phyloP scores from a whole-genome alignment of 1,140 invertebrate genomes.

The Bradysia coprophila region DNA sequence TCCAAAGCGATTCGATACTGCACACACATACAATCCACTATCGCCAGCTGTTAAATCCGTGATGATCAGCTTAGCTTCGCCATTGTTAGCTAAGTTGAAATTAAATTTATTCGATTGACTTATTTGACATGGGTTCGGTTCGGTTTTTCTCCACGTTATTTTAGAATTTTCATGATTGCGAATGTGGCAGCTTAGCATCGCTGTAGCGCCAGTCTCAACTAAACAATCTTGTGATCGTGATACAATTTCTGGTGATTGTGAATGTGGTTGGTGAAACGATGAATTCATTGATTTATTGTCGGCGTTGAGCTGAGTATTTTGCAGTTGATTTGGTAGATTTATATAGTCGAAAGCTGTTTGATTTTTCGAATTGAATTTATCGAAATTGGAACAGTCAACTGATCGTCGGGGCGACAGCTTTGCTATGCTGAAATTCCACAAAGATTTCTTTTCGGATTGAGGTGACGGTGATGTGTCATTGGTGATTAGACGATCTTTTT shows the following conservation, averaged over 20 bases:
- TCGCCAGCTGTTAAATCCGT: slow-evolving; percentile 33
- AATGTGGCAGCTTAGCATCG: neutral
- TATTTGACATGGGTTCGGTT: neutral
- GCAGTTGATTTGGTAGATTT: neutral
- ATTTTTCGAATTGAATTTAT: neutral
- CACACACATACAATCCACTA: slow-evolving; percentile 40
- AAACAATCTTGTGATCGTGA: neutral
- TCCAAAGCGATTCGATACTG: slow-evolving; percentile 37
- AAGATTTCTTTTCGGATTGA: neutral
- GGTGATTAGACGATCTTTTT: no score
- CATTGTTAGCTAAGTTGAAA: slow-evolving; percentile 4
- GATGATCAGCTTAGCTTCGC: slow-evolving; percentile 30
- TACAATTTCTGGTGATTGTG: slow-evolving; percentile 1
- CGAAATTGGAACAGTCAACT: neutral
- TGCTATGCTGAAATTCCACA: neutral
- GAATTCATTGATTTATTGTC: neutral
- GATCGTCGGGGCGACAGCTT: neutral
- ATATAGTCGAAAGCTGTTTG: neutral
- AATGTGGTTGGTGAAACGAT: neutral
- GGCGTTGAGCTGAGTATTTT: neutral
- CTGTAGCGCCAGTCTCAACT: neutral
- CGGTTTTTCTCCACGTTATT: neutral
- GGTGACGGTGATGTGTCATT: neutral
- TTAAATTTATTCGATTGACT: neutral
- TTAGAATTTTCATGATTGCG: neutral